Conservation (phyloP, 2,113 vertebrate genomes). For the Alosa alosa region DNA sequence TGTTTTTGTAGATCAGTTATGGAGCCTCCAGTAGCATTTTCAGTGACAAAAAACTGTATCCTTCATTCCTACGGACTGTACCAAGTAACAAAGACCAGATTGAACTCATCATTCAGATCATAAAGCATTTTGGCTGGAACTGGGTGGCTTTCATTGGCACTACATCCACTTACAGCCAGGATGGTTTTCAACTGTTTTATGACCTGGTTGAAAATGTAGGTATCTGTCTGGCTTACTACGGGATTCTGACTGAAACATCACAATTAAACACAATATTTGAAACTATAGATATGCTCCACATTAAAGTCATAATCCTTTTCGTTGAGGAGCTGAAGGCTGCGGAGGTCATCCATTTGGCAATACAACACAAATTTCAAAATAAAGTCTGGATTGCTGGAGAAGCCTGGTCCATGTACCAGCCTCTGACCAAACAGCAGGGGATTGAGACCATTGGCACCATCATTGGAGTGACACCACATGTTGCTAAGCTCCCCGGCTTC, state of each 20-base stretch:
- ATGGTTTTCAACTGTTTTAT: slow-evolving; percentile 57
- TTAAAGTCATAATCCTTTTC: slow-evolving; percentile 63
- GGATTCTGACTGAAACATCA: background rate
- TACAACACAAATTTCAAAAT: slow-evolving; percentile 64
- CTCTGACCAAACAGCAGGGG: slow-evolving; percentile 55
- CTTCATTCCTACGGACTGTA: slow-evolving; percentile 79
- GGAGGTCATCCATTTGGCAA: slow-evolving; percentile 64
- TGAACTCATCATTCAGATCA: slow-evolving; percentile 67
- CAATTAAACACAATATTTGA: slow-evolving; percentile 54
- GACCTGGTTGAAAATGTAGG: slow-evolving; percentile 37
- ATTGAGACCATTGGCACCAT: slow-evolving; percentile 69
- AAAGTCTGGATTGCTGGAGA: slow-evolving; percentile 83
- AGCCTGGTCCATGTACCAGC: slow-evolving; percentile 68
- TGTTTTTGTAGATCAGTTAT: slow-evolving; percentile 74
- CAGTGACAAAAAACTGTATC: slow-evolving; percentile 67
- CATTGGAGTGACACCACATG: slow-evolving; percentile 68
- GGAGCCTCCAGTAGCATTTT: slow-evolving; percentile 65
- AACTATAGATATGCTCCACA: slow-evolving; percentile 53
- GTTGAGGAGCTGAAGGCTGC: slow-evolving; percentile 15
- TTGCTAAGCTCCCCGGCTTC: slow-evolving; percentile 59
- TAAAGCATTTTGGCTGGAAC: slow-evolving; percentile 74
- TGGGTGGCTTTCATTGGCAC: slow-evolving; percentile 79
- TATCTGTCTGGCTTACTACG: slow-evolving; percentile 73
- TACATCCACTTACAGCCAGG: slow-evolving; percentile 60
- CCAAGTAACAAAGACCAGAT: slow-evolving; percentile 72